Evolutionary conservation across 2,888 invertebrate genomes (phyloP), one percentile per base, ranked within the genome.

Genomic region (Perdita meconis): DNA sequence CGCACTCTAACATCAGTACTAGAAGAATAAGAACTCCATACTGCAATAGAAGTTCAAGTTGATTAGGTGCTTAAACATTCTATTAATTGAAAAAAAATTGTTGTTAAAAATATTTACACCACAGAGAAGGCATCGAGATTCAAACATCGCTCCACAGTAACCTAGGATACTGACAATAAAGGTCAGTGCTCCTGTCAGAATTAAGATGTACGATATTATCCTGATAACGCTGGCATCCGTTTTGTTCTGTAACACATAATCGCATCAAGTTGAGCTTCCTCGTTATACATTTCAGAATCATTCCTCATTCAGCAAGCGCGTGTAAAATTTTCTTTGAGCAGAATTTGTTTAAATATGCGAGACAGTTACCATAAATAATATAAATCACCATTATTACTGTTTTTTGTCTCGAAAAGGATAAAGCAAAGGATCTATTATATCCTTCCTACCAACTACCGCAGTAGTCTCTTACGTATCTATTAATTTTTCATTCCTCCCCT

Each of bases 101-200:
- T 30, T n/a, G n/a, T n/a, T n/a, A 26, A 44, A 13, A 68, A 65
- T 73, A 94, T 95, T 95, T 93, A 96, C 96, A 90, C 95, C 93
- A 64, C 95, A 94, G 26, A 96, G 93, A 83, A 96, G 93, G 89
- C 95, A 95, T 83, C 94, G 94, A 47, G 95, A 95, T 90, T 95
- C 95, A 86, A 94, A 93, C 90, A 95, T 93, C 63, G 95, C 95
- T 51, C 95, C 95, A 89, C 95, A 95, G 89, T 95, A 95, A 34
- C 96, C 96, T 84, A 96, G 92, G 92, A 96, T 95, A 88, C 95
- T 95, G 87, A 96, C 94, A 74, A 96, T 89, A 92, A 96, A 96
- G 92, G 96, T 95, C 82, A 95, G 93, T 34, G 94, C 95, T 79
- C 96, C 96, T 72, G 95, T 94, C 57, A 94, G 94, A 86, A 96